These are phyloP conservation scores for Microcebus lehilahytsara DNA, from an alignment of 2,113 vertebrate species.

Conservation along the genomic window DNA sequence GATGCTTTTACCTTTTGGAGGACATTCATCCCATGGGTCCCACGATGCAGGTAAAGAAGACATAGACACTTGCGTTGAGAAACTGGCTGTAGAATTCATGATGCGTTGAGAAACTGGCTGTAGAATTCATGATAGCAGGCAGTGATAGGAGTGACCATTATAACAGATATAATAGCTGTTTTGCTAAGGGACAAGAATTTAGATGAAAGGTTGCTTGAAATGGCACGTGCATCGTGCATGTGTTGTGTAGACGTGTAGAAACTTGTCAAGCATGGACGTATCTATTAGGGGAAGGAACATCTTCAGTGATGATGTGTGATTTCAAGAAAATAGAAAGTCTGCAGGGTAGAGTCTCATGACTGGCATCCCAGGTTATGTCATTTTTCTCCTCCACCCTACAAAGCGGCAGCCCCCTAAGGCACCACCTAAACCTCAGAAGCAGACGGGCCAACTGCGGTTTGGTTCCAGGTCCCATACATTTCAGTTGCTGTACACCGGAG, in stretches of 20 bases:
- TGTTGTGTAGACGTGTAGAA: neutral
- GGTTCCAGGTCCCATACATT: rapidly evolving
- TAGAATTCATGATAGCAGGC: neutral
- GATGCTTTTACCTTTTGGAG: neutral
- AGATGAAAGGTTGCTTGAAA: neutral
- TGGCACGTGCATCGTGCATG: rapidly evolving
- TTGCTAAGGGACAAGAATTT: neutral
- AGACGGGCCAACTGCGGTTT: too few relatives aligned
- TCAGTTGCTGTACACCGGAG: neutral
- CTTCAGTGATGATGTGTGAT: too few relatives aligned
- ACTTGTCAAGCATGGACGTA: too few relatives aligned
- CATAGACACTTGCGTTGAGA: neutral
- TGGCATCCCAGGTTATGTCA: rapidly evolving
- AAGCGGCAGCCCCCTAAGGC: neutral
- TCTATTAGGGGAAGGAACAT: neutral
- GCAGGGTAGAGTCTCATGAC: neutral
- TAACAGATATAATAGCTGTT: neutral
- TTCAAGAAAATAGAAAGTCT: neutral
- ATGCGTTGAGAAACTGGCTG: neutral
- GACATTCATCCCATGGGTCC: neutral
- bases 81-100: neutral
- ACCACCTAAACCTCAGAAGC: neutral
- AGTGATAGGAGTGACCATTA: neutral
- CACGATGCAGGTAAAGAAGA: neutral
- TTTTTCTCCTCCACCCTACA: neutral